Base-by-base conservation (phyloP, 1,140 invertebrate genomes). In the Leptinotarsa texana region DNA sequence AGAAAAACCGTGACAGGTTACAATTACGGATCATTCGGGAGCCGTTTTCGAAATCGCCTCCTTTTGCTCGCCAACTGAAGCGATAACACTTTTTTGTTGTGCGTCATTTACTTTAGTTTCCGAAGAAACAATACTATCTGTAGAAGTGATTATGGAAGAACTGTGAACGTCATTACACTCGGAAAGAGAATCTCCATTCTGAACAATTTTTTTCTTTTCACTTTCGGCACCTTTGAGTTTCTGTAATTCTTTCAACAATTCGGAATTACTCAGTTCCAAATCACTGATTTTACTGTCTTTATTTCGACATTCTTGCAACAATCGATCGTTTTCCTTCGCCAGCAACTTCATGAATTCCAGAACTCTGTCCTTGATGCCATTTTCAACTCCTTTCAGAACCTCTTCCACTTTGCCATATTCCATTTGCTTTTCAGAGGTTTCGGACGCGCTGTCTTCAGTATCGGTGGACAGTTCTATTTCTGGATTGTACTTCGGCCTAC, bases 391-490 rank as follows among this genome's bases (percentile, higher is more conserved):
- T 72, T 82, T 82, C 27, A 82, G 62, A 3, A 80, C 74, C 24
- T 83, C 81, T 71, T 82, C 80, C 51, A 83, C 68, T 79, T 81
- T 82, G 1, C 70, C 47, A 33, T 77, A 68, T 69, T 81, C 80
- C n/a, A 76, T 48, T 17, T 78, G 74, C 69, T 82, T 82, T 72
- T 82, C 82, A 2, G 83, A 83, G 1, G 77, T 80, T 77, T 84
- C 83, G 1, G 83, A 84, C 13, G 82, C 82, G 69, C 82, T 84
- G 62, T 90, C 89, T 76, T 90, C 89, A 4, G 89, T 90, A 72
- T 90, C 89, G 8, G 89, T 89, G 3, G 88, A 89, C 47, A 92
- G 82, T 78, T 92, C 91, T 13, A 91, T 89, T 78, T 91, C 90
- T n/a, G 87, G 78, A 80, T 87, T 88, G 79, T 81, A 83, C 48